Evolutionary conservation across 2,888 invertebrate genomes (phyloP).

Genomic region (Drosophila demipolita): DNA sequence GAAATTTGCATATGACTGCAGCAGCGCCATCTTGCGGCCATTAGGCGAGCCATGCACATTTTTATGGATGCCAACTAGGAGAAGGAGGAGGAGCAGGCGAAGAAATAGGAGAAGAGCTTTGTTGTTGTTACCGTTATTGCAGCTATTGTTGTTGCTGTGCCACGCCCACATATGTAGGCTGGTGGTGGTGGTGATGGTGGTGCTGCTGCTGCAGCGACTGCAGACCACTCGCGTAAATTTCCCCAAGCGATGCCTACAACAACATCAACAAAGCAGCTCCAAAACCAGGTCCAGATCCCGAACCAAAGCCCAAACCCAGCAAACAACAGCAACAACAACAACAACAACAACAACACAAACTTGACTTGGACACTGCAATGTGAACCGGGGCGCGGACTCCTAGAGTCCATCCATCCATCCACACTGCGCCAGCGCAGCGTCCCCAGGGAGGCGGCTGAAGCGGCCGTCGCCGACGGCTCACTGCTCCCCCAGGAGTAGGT

Average conservation of each 20-base stretch:
- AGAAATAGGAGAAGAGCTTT: conserved; percentile 29
- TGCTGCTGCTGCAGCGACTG: conserved; percentile 17
- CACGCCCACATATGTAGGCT: conserved; percentile 48
- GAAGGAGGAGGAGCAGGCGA: not conserved
- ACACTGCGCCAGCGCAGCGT: conserved; percentile 63
- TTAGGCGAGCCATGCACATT: conserved; percentile 46
- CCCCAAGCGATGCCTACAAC: conserved; percentile 72
- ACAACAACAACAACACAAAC: conserved; percentile 21
- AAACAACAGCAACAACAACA: conserved; percentile 34
- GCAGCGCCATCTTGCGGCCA: conserved; percentile 74
- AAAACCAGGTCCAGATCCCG: conserved; percentile 25
- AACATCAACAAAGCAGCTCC: conserved; percentile 37
- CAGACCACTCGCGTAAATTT: conserved; percentile 75
- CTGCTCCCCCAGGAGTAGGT: conserved; percentile 14
- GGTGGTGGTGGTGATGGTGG: conserved; percentile 1
- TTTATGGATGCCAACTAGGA: conserved; percentile 53
- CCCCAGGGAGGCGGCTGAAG: conserved; percentile 68
- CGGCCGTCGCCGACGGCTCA: conserved; percentile 61
- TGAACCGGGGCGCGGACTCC: conserved; percentile 33
- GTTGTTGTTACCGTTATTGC: conserved; percentile 41
- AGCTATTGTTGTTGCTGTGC: conserved; percentile 39
- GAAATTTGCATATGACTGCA: conserved; percentile 71
- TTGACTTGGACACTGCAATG: conserved; percentile 49
- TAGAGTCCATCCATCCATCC: conserved; percentile 35
- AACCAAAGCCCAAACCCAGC: conserved; percentile 20